Base-by-base conservation (phyloP, 2,113 vertebrate species). In the Nothobranchius furzeri region DNA sequence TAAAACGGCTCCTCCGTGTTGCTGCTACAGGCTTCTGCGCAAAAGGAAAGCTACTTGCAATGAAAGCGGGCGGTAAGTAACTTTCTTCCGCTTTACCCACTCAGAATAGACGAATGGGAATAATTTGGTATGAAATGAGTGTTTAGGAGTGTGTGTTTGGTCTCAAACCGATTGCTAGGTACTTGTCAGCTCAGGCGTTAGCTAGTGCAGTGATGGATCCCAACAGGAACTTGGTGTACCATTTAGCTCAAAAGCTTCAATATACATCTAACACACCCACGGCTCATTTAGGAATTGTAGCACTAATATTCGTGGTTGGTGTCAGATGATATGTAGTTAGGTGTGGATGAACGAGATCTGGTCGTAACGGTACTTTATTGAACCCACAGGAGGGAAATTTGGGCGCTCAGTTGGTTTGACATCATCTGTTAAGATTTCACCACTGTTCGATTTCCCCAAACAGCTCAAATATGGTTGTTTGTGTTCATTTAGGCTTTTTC, bases 1-100 rank as follows among this genome's bases (percentile, higher is more conserved):
- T 71, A 73, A 78, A 65, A 76, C 52, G 25, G 56, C 60, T 64
- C 24, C 37, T 55, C 9, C 36, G 36, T 52, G 40, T 37, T 58
- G 24, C 15, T 59, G 75, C 72, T 64, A 42, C 30, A 56, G 52
- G 17, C 45, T 17, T 30, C 46, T 45, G 37, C 70, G 52, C 54
- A 60, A 2, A 9, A 75, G 36, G 51, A 73, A 63, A 61, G 70
- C 76, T n/a, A 67, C 72, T 88, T 87, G 92, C 86, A 85, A 94
- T 94, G 93, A 93, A 93, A 92, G 91, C 88, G 55, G 92, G 92
- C 67, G 91, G 92, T 94, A 88, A 94, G 93, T 91, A 43, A 36
- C 15, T 59, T 55, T 53, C 46, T 8, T 20, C 10, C 36, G 42
- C 7, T 25, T 9, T 36, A 9, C 7, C 43, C 60, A 12, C 13